Evolutionary conservation across 2,888 invertebrate genomes (phyloP), one percentile per base, ranked within the genome.

Genomic region (Tenthredo amoena): DNA sequence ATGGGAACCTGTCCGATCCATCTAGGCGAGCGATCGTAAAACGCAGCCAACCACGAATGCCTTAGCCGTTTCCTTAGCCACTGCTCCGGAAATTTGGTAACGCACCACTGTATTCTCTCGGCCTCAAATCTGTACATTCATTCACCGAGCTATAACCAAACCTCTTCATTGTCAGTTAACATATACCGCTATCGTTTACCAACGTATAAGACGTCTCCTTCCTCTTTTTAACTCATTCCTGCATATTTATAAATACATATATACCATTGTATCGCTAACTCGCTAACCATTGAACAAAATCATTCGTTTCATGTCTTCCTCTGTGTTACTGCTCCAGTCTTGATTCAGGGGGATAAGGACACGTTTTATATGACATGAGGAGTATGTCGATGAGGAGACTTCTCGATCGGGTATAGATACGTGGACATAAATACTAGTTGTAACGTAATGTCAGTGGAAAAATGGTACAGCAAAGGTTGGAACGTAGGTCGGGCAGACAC

Each of bases 1-100:
- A 92, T 92, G 90, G 87, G 79, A 89, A 85, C 85, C 86, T 85
- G 87, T 85, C 87, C 86, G 86, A 87, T 65, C 85, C 87, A 86
- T 86, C 86, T 85, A 68, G 83, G 83, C 71, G 83, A 68, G 21
- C 83, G 68, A 83, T 83, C 83, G 83, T 83, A 83, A 83, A 83
- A 83, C 68, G 68, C 83, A 83, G 83, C 83, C 31, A 83, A 83
- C 83, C 83, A 83, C 43, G 71, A 68, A 83, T 71, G 47, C 47
- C 68, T 65, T 58, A 37, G 68, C 50, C 31, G 83, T 83, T 83
- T 83, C 83, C 83, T 83, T 83, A 65, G 40, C 83, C 68, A 71
- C 34, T 83, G 47, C 83, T 83, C 55, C 83, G 83, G 65, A 83
- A 83, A 83, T 71, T 83, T 58, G 81, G 81, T 81, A 81, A 81